Evolutionary conservation across 2,888 invertebrate genomes (phyloP).

Genomic region (Lasioglossum villosulum): DNA sequence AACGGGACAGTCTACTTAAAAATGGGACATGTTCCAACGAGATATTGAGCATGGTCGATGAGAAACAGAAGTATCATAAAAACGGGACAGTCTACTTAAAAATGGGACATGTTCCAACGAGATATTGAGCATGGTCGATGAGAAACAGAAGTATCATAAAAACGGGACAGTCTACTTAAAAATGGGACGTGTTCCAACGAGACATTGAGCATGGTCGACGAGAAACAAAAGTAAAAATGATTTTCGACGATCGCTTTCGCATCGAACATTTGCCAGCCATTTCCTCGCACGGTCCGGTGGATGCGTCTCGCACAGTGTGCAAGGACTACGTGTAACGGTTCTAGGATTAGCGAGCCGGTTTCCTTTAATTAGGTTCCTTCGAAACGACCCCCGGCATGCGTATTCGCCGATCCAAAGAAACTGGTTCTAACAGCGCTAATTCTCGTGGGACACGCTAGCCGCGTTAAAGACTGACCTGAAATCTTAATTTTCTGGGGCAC

Average conservation of each 20-base stretch:
- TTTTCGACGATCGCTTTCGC: neutral
- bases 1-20: too few relatives aligned
- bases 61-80: too few relatives aligned
- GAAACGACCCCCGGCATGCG: neutral
- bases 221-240: too few relatives aligned
- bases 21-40: too few relatives aligned
- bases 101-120: too few relatives aligned
- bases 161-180: too few relatives aligned
- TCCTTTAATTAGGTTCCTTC: constrained; percentile 6
- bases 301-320: neutral
- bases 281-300: neutral
- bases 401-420: neutral
- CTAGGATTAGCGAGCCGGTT: constrained; percentile 15
- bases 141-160: too few relatives aligned
- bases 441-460: neutral
- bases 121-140: too few relatives aligned
- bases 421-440: neutral
- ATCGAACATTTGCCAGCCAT: neutral
- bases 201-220: too few relatives aligned
- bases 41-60: too few relatives aligned
- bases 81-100: too few relatives aligned
- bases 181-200: too few relatives aligned
- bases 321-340: neutral
- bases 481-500: neutral
- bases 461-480: constrained; percentile 6